These are phyloP conservation scores for Seira ritae DNA, from an alignment of 2,888 invertebrate species.

Conservation along the genomic window DNA sequence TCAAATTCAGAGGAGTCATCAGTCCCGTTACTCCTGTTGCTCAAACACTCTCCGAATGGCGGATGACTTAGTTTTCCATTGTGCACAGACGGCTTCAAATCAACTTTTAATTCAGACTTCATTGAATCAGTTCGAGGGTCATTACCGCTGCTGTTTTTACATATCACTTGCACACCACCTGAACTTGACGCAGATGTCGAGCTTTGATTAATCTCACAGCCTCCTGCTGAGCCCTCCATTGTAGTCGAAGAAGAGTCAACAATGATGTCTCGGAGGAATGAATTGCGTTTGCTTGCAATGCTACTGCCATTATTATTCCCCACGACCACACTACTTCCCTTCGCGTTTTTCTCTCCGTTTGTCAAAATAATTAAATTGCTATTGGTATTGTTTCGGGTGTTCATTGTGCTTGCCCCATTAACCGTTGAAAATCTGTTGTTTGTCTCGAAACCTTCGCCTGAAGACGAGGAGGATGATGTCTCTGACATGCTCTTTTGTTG, in stretches of 20 bases:
- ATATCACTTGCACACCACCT: slow-evolving; percentile 56
- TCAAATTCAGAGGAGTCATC: slow-evolving; percentile 70
- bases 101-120: slow-evolving; percentile 64
- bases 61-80: slow-evolving; percentile 61
- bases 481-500: slow-evolving; percentile 54
- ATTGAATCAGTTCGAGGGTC: slow-evolving; percentile 35
- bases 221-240: slow-evolving; percentile 39
- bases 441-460: slow-evolving; percentile 27
- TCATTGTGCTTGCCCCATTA: slow-evolving; percentile 7
- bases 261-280: slow-evolving; percentile 70
- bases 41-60: slow-evolving; percentile 54
- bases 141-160: slow-evolving; percentile 40
- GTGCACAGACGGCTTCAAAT: slow-evolving; percentile 62
- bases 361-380: slow-evolving; percentile 69
- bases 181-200: slow-evolving; percentile 32
- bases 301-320: slow-evolving; percentile 39
- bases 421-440: neutral
- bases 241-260: slow-evolving; percentile 48
- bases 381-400: slow-evolving; percentile 31
- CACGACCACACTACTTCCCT: neutral
- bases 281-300: slow-evolving; percentile 69
- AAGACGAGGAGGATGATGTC: slow-evolving; percentile 20
- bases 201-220: slow-evolving; percentile 32
- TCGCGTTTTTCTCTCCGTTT: slow-evolving; percentile 56
- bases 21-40: slow-evolving; percentile 58